Base-by-base conservation (phyloP, 1,140 invertebrate genomes). In the Tetramorium parvispinum region DNA sequence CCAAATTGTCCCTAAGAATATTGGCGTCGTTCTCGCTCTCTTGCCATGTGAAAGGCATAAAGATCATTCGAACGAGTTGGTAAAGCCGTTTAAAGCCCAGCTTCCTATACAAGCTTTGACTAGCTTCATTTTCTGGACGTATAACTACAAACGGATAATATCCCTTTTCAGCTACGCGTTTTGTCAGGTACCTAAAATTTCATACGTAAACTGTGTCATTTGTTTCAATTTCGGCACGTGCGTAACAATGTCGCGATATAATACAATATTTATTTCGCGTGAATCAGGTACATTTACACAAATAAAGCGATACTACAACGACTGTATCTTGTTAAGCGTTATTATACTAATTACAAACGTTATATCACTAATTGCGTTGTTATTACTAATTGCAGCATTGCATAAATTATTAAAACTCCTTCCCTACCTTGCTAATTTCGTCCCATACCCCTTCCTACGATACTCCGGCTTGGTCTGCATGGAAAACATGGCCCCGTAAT, bases 401-500 rank as follows among this genome's bases (percentile, higher is more conserved):
- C 7, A 24, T n/a, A 40, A 77, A 43, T 24, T 55, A 32, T 57
- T n/a, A 77, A 63, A 18, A 10, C 16, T 43, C 4, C 4, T 46
- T 8, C 1, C 46, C 51, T 89, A 95, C 95, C 94, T 95, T 68
- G 93, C 95, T 90, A 95, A 91, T 91, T 93, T 94, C 55, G 94
- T 95, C 55, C 94, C 95, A 91, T 93, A 96, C 88, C 97, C 97
- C 96, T 98, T 98, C 89, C 97, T 96, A 85, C 97, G 96, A 93
- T 97, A 97, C 93, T 98, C 97, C 37, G 97, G 97, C 93, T 96
- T 96, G 73, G 97, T 98, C 94, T 98, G 97, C 97, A 98, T 98
- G n/a, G 97, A 98, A 94, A 98, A 98, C 97, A 98, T 98, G 59
- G 97, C 97, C 27, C 97, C 97, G 93, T 98, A 98, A 94, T 98